These are phyloP conservation scores for Diploscapter pachys DNA, from an alignment of 1,140 invertebrate species.

Conservation along the genomic window DNA sequence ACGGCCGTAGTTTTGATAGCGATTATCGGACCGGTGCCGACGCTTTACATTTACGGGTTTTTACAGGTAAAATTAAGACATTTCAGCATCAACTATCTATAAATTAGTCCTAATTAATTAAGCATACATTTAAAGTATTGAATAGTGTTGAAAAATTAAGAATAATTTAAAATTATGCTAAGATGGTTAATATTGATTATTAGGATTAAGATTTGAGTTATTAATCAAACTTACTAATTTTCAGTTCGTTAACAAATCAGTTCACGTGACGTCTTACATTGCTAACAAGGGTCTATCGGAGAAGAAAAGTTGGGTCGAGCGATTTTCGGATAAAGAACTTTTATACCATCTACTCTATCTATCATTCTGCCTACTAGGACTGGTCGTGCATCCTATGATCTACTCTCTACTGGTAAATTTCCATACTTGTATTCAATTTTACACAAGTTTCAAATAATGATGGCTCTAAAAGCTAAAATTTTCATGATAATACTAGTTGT, in stretches of 20 bases:
- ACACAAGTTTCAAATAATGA: background rate
- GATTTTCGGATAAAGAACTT: slow-evolving; percentile 83
- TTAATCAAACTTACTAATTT: slow-evolving; percentile 41
- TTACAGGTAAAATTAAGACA: slow-evolving; percentile 41
- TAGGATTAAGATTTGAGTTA: too few relatives aligned
- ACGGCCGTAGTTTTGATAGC: slow-evolving; percentile 47
- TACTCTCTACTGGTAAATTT: slow-evolving; percentile 86
- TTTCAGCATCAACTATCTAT: too few relatives aligned
- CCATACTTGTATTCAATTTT: background rate
- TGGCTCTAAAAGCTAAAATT: background rate
- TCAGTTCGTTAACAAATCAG: slow-evolving; percentile 82
- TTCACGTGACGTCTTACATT: slow-evolving; percentile 95
- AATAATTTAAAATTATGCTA: too few relatives aligned
- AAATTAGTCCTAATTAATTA: too few relatives aligned
- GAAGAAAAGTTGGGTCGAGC: slow-evolving; percentile 79
- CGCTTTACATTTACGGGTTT: slow-evolving; percentile 45
- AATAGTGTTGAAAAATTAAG: too few relatives aligned
- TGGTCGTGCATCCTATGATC: slow-evolving; percentile 93
- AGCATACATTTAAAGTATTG: too few relatives aligned
- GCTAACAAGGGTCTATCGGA: slow-evolving; percentile 89
- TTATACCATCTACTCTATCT: slow-evolving; percentile 89
- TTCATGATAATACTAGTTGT: background rate
- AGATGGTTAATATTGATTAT: too few relatives aligned
- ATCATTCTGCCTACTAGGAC: slow-evolving; percentile 81
- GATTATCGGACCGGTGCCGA: slow-evolving; percentile 42